phyloP scores from a whole-genome alignment of 1,140 invertebrate genomes.

The Bradysia coprophila region DNA sequence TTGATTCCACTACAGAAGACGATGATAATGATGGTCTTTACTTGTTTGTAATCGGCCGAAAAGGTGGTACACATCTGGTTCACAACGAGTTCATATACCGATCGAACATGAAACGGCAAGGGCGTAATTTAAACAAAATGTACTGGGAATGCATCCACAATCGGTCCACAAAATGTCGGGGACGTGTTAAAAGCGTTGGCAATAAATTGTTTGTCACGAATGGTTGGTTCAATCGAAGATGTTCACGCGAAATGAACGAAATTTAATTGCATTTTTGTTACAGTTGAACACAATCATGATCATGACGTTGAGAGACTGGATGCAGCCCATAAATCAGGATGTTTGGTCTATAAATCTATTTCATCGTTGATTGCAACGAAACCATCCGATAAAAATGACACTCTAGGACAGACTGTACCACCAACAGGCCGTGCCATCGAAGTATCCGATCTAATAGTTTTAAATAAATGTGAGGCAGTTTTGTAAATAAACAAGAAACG shows the following conservation, averaged over 20 bases:
- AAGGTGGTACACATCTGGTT: constrained; percentile 18
- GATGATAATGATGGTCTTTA: neutral
- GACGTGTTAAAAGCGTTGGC: constrained; percentile 21
- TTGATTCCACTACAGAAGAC: neutral
- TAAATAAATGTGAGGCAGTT: no score
- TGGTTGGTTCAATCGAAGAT: no score
- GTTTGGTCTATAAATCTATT: neutral
- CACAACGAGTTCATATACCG: constrained; percentile 22
- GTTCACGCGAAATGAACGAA: no score
- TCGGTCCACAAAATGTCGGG: constrained; percentile 19
- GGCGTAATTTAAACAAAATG: constrained; percentile 15
- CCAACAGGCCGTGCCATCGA: no score
- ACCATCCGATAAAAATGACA: no score
- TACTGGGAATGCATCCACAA: constrained; percentile 24
- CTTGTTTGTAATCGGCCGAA: constrained; percentile 18
- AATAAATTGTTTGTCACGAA: constrained; percentile 22
- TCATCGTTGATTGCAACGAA: no score
- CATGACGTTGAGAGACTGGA: neutral
- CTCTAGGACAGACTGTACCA: no score
- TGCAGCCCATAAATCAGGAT: neutral
- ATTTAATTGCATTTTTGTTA: constrained; percentile 4
- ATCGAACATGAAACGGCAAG: constrained; percentile 21
- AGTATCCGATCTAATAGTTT: no score
- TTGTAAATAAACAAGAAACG: no score
- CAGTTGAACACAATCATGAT: neutral